Percentiles rank a stretch among this genome's conserved stretches.
These are phyloP conservation scores for Plagiodera versicolora DNA, from an alignment of 2,888 invertebrate genomes.

Conservation along the genomic window DNA sequence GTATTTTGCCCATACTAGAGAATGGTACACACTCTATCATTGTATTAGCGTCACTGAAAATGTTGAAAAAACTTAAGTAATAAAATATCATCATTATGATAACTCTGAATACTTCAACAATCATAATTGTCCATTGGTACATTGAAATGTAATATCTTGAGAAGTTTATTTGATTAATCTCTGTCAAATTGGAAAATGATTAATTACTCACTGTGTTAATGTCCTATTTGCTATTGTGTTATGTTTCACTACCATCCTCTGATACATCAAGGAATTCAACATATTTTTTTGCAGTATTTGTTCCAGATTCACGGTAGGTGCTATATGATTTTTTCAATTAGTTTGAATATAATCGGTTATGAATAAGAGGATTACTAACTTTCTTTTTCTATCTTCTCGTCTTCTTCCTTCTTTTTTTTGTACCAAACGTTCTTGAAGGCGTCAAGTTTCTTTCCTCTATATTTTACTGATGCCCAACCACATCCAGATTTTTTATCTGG, in stretches of 20 bases:
- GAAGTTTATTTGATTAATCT: too few relatives aligned
- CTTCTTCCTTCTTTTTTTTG: slow-evolving; percentile 61
- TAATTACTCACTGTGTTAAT: slow-evolving; percentile 69
- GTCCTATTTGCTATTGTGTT: slow-evolving; percentile 75
- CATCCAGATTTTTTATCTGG: slow-evolving; percentile 91
- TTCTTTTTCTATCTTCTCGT: slow-evolving; percentile 40
- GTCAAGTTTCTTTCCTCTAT: slow-evolving; percentile 84
- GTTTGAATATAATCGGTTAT: too few relatives aligned
- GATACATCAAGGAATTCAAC: slow-evolving; percentile 52
- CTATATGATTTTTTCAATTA: too few relatives aligned
- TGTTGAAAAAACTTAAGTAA: too few relatives aligned
- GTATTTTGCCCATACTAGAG: slow-evolving; percentile 83
- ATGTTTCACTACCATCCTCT: slow-evolving; percentile 73
- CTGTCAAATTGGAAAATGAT: not conserved
- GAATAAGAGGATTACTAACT: slow-evolving; percentile 18
- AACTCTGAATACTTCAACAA: too few relatives aligned
- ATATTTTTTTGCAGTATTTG: slow-evolving; percentile 39
- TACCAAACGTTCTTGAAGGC: slow-evolving; percentile 86
- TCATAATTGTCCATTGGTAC: too few relatives aligned
- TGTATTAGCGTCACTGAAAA: slow-evolving; percentile 82
- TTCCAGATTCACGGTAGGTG: slow-evolving; percentile 37
- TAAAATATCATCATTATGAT: too few relatives aligned
- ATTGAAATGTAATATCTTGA: too few relatives aligned
- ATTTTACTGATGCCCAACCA: slow-evolving; percentile 91
- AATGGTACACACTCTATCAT: slow-evolving; percentile 89